Evolutionary conservation across 2,888 invertebrate species (phyloP), one percentile per base, ranked within the genome.

Genomic region (Epinotia demarniana): DNA sequence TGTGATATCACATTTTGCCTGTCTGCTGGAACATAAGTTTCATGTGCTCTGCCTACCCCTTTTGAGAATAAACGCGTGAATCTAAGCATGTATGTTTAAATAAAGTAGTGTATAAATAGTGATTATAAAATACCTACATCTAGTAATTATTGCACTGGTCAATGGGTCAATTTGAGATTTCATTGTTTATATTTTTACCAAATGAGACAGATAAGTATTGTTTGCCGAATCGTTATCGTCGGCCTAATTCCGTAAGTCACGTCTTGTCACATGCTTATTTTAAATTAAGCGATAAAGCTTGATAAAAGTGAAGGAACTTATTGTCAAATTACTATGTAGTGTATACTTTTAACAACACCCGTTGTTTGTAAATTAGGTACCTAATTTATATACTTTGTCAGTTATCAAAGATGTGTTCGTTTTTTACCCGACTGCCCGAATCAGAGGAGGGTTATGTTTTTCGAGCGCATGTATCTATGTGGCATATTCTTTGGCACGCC

Each of bases 111-210:
- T 33, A 33, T 8, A 8, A 6, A 33, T 33, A 33, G 8, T 33
- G 33, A 33, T 33, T 6, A 8, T 33, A 33, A 3, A 0, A 46
- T 64, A 49, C 3, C 5, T 39, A 64, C 16, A 49, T 49, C 16
- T 27, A 64, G 12, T 27, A 27, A 12, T 27, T 60, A 60, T 69
- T 60, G 33, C 27, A 46, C 8, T 23, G 23, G 53, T 16, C 18
- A 39, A 18, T 39, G 12, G 33, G 62, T 62, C 62, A 62, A 11
- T 43, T 43, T 13, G 70, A 12, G 27, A 43, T 23, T 19, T 1
- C 58, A 64, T 64, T 75, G 63, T 74, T 75, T 71, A 66, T 75
- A 75, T 75, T 70, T 58, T 61, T 71, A 16, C 64, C 70, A 43
- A 71, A 19, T 1, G 19, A 19, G 33, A 63, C 64, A 61, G 58